Percentiles rank a stretch among this genome's conserved stretches.
Evolutionary conservation across 2,888 invertebrate genomes (phyloP).

Genomic region (Scaptomyza parva): DNA sequence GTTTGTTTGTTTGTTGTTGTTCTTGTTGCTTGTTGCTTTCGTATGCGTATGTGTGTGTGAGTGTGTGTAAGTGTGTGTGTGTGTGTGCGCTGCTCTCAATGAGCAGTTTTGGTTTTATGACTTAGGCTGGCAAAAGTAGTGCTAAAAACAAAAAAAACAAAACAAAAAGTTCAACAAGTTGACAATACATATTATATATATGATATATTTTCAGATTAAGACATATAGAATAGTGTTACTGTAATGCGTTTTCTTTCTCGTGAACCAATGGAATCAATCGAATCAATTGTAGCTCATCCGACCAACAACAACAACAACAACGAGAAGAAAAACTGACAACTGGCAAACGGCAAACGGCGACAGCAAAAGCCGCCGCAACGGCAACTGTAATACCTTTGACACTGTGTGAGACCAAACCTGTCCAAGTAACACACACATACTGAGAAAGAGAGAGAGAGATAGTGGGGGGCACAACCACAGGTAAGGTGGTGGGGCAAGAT

Average conservation of each 20-base stretch:
- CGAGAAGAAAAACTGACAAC: no score
- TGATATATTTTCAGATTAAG: no score
- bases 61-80: not conserved
- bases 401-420: slow-evolving; percentile 20
- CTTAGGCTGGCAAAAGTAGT: slow-evolving; percentile 11
- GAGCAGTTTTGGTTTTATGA: slow-evolving; percentile 46
- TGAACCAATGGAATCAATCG: slow-evolving; percentile 13
- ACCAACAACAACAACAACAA: no score
- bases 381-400: slow-evolving; percentile 38
- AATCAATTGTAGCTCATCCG: slow-evolving; percentile 24
- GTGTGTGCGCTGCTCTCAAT: slow-evolving; percentile 22
- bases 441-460: no score
- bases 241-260: not conserved
- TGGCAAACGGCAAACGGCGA: slow-evolving; percentile 9
- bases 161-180: not conserved
- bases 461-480: not conserved
- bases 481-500: slow-evolving; percentile 26
- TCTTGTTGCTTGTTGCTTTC: slow-evolving; percentile 23
- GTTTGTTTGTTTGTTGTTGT: slow-evolving; percentile 35
- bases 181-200: no score
- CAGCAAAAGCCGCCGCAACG: slow-evolving; percentile 44
- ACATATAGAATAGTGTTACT: no score
- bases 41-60: no score
- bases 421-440: not conserved
- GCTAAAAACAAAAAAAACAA: no score